Base-by-base conservation (phyloP, 2,113 vertebrate species). In the Eulacestoma nigropectus region DNA sequence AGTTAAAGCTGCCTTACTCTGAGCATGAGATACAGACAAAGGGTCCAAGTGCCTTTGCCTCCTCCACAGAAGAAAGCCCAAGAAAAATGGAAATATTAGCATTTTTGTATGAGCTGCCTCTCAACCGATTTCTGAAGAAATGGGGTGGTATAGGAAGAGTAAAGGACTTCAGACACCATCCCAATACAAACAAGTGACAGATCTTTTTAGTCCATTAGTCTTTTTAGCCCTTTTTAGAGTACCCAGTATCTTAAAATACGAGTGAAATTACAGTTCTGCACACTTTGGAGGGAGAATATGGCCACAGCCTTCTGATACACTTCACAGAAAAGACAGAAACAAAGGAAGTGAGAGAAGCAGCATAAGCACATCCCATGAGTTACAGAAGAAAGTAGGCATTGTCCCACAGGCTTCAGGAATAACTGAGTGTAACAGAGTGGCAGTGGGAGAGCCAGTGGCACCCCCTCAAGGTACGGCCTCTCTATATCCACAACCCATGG, bases 21-120 rank as follows among this genome's bases (percentile, higher is more conserved):
- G 37, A 69, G 16, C 32, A 29, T 0, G 0, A 52, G n/a, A 72
- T 47, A 27, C 41, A 39, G 22, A 19, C 5, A 49, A 41, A 78
- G n/a, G 4, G 30, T 13, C n/a, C 56, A 70, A 41, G 35, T 2
- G 6, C 8, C 14, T 46, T 70, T 62, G 29, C 1, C 0, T 70
- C n/a, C 13, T 39, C 23, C 53, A 23, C 19, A 78, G 39, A 53
- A 78, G n/a, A 2, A 39, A n/a, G 5, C 19, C 8, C 13, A n/a
- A 39, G n/a, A 53, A 44, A 68, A 87, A 53, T n/a, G 13, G 39
- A 39, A 62, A 53, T 62, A n/a, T 53, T 16, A 46, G 11, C 10
- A 11, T 39, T 87, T 87, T 68, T 17, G 14, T 53, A 53, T n/a
- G 29, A 53, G 29, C 13, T 46, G n/a, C 19, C 10, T 46, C 18